phyloP scores from a whole-genome alignment of 1,140 invertebrate species.

The Drosophila dunni region DNA sequence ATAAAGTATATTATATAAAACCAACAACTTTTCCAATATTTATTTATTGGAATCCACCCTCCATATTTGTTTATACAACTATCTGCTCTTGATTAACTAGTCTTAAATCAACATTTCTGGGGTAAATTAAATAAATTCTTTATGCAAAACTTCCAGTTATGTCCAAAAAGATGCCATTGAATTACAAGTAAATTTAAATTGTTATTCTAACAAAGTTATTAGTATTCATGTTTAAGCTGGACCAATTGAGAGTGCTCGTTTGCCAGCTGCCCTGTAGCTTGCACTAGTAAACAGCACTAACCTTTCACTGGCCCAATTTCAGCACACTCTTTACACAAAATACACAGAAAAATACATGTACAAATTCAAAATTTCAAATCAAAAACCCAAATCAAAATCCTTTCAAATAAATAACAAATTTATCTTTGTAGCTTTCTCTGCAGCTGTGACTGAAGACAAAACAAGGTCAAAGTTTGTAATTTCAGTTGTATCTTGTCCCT shows the following conservation, averaged over 20 bases:
- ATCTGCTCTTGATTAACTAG: too few species aligned
- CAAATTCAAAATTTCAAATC: conserved; percentile 1
- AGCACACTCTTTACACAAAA: neutral
- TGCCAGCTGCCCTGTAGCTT: neutral
- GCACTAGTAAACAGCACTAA: neutral
- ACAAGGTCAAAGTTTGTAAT: conserved; percentile 54
- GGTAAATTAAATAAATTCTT: neutral
- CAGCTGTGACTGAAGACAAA: neutral
- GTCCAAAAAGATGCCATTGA: neutral
- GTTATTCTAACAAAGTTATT: neutral
- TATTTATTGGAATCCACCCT: too few species aligned
- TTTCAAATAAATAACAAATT: conserved; percentile 70
- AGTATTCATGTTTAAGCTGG: neutral
- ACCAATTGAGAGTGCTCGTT: neutral
- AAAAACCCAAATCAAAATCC: conserved; percentile 6
- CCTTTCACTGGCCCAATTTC: neutral
- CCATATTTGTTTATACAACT: too few species aligned
- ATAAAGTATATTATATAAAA: too few species aligned
- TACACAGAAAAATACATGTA: neutral
- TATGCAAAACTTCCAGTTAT: neutral
- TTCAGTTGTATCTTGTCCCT: conserved; percentile 40
- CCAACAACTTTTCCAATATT: too few species aligned
- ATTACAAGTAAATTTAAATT: conserved; percentile 9
- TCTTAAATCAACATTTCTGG: too few species aligned
- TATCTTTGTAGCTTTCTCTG: conserved; percentile 10